These are phyloP conservation scores for Herpailurus yagouaroundi DNA, from an alignment of 2,113 vertebrate species.

Conservation along the genomic window DNA sequence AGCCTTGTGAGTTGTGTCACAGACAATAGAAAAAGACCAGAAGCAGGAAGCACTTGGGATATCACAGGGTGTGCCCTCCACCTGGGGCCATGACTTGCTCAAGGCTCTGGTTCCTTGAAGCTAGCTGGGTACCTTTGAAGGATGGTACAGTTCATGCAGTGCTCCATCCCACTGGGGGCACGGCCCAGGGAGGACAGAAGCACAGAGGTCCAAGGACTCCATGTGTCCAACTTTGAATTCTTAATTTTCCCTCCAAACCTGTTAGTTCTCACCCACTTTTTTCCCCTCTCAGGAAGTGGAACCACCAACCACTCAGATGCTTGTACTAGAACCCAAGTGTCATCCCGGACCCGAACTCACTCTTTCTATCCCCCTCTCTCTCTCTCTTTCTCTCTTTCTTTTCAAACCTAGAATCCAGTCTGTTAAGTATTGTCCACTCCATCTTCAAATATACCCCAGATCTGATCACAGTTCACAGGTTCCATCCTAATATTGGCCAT, in stretches of 20 bases:
- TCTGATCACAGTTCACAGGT: not conserved
- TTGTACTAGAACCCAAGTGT: not conserved
- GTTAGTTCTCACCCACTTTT: not conserved
- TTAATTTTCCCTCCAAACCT: not conserved
- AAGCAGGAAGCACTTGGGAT: not conserved
- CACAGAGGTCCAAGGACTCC: not conserved
- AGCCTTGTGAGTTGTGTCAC: not conserved
- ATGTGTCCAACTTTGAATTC: not conserved
- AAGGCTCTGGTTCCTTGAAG: not conserved
- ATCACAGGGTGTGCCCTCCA: too few species aligned
- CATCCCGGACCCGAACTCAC: too few species aligned
- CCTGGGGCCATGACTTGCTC: not conserved
- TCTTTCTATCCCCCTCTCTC: not conserved
- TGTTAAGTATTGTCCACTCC: not conserved
- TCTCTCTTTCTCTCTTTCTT: not conserved
- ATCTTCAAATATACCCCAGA: not conserved
- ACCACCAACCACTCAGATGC: not conserved
- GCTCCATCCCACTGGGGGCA: not conserved
- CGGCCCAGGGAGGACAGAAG: not conserved
- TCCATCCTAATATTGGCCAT: not conserved
- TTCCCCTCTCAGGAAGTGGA: not conserved
- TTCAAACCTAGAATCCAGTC: not conserved
- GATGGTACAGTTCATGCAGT: too few species aligned
- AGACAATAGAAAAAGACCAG: not conserved
- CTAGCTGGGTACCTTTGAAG: not conserved